Base-by-base conservation (phyloP, 2,888 invertebrate species). In the Pollenia angustigena region DNA sequence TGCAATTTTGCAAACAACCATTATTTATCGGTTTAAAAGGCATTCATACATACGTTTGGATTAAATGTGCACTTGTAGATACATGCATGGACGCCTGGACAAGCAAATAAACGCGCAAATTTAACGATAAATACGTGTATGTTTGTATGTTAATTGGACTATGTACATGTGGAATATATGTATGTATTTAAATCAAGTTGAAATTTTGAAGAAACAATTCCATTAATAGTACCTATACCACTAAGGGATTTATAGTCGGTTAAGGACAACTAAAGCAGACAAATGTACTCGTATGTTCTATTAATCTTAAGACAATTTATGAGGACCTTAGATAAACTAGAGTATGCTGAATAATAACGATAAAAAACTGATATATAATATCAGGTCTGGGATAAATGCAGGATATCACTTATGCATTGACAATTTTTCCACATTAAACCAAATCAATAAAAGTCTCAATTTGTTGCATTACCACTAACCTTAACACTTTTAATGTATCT, bases 1-100 rank as follows among this genome's bases (percentile, higher is more conserved):
- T 74, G 16, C 48, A 74, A 72, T 74, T 74, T 74, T 74, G 56
- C 56, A 44, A 72, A 74, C 48, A 60, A 32, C 46, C 60, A 74
- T 74, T 32, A 74, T 48, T 60, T 60, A 74, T 58, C 58, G 32
- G 56, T 14, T 56, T 46, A 16, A 56, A 71, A 71, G 54, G 4
- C 42, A 54, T 6, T 18, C 58, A 56, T 44, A 42, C 42, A 40
- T 10, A 52, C 56, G 9, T 16, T 32, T 32, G 32, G 32, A 32
- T 32, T 32, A 7, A 32, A 58, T 9, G 23, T 72, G 56, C 42
- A 56, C 4, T 71, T 54, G 54, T n/a, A 12, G 54, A 14, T 50
- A 50, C n/a, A 32, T 44, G 56, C 72, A 72, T 46, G 44, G 8
- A 46, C 58, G 46, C 14, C 58, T 7, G 23, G 46, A 14, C 54